A percentile compares a stretch with the other conserved stretches of the same genome.
Conservation (phyloP, 2,113 vertebrate genomes). For the Athene noctua region DNA sequence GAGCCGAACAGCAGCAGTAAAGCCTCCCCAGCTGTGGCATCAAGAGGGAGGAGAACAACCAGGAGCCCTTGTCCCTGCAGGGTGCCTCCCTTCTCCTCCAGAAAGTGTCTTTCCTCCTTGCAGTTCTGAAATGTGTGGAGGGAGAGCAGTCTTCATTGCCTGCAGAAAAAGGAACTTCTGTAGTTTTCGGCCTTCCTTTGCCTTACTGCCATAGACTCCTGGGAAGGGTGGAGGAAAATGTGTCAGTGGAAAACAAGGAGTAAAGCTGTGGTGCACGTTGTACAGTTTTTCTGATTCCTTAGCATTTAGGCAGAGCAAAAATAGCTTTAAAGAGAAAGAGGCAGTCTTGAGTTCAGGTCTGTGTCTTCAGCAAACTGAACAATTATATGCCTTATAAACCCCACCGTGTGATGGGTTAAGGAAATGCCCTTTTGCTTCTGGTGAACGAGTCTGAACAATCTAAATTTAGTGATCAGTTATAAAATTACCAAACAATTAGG, state of each 20-base stretch:
- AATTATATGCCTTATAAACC: neutral
- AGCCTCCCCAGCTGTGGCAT: neutral
- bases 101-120: neutral
- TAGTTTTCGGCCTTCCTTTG: neutral
- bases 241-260: neutral
- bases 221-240: neutral
- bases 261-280: neutral
- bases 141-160: neutral
- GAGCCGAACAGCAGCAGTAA: neutral
- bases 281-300: neutral
- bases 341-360: neutral
- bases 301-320: neutral
- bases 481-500: neutral
- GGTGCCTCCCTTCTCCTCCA: neutral
- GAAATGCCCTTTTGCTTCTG: neutral
- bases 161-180: neutral
- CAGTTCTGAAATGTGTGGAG: neutral
- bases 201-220: neutral
- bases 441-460: neutral
- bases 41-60: neutral
- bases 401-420: neutral
- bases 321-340: neutral
- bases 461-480: neutral
- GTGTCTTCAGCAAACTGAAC: neutral
- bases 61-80: neutral